Base-by-base conservation (phyloP, 1,140 invertebrate species). In the Homalodisca vitripennis region DNA sequence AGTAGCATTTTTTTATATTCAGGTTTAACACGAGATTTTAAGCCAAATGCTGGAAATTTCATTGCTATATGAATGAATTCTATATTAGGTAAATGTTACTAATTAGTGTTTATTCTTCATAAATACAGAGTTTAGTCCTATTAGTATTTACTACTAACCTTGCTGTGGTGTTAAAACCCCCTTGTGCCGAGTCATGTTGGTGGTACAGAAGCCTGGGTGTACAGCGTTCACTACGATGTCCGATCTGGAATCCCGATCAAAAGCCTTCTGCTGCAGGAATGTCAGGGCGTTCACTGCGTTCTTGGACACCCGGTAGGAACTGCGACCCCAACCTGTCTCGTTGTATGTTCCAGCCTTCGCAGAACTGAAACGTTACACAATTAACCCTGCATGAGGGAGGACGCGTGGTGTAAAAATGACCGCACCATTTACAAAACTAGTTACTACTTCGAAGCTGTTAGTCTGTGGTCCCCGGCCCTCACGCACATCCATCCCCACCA, bases 281-380 rank as follows among this genome's bases (percentile, higher is more conserved):
- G 86, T 83, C 67, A 92, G 76, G 10, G 88, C 86, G 69, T 83
- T 86, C 0, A 91, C 80, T 1, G 84, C 89, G 67, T 91, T 85
- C 82, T 93, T 93, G 1, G 89, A 91, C 1, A 88, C 84, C 13
- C 77, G 79, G 82, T 93, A 93, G 2, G 88, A 82, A 79, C 83
- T 41, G 81, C 80, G 0, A 86, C 84, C 87, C 88, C 92, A 70
- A 89, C 90, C 22, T 6, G 20, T 22, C 1, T 62, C 26, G 29
- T 63, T 13, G 32, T 73, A 67, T 2, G 47, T 31, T 1, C 68
- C 68, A 17, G 30, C 10, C n/a, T 66, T 65, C 2, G 72, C 67
- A 17, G 32, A 31, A 31, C 51, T 67, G 27, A 68, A 67, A 41
- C 34, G 6, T 10, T 17, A 41, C 17, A 17, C 17, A 10, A 41